These are phyloP conservation scores for Marronus borbonicus DNA, from an alignment of 2,888 invertebrate species.

Conservation along the genomic window DNA sequence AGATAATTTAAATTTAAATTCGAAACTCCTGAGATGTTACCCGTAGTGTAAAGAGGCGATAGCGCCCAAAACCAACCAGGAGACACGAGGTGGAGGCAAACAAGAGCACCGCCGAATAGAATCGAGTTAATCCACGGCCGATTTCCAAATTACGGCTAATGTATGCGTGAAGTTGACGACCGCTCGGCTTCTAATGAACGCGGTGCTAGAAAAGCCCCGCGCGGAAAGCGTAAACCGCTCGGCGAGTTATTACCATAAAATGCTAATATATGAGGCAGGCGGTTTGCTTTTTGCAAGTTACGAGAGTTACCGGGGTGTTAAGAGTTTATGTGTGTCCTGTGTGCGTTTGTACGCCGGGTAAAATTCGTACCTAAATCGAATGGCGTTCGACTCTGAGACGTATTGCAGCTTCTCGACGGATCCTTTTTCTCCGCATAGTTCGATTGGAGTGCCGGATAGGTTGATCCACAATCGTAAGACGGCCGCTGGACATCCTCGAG, in stretches of 20 bases:
- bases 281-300: slow-evolving; percentile 19
- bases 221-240: slow-evolving; percentile 22
- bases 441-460: slow-evolving; percentile 84
- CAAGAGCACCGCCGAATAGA: not conserved
- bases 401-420: slow-evolving; percentile 85
- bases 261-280: slow-evolving; percentile 15
- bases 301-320: not conserved
- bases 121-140: slow-evolving; percentile 20
- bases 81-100: not conserved
- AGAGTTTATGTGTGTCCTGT: no score
- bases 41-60: not conserved
- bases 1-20: slow-evolving; percentile 33
- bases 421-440: slow-evolving; percentile 91
- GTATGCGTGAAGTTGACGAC: slow-evolving; percentile 41
- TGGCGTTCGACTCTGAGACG: slow-evolving; percentile 88
- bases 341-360: not conserved
- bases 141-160: slow-evolving; percentile 34
- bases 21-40: slow-evolving; percentile 6
- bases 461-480: slow-evolving; percentile 92
- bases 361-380: slow-evolving; percentile 84
- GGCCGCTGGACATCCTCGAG: slow-evolving; percentile 92
- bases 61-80: slow-evolving; percentile 19
- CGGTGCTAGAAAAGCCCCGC: not conserved
- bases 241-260: slow-evolving; percentile 37
- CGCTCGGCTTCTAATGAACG: slow-evolving; percentile 5